These are phyloP conservation scores for Acanthoscelides obtectus DNA, from an alignment of 2,888 invertebrate genomes.

Conservation along the genomic window DNA sequence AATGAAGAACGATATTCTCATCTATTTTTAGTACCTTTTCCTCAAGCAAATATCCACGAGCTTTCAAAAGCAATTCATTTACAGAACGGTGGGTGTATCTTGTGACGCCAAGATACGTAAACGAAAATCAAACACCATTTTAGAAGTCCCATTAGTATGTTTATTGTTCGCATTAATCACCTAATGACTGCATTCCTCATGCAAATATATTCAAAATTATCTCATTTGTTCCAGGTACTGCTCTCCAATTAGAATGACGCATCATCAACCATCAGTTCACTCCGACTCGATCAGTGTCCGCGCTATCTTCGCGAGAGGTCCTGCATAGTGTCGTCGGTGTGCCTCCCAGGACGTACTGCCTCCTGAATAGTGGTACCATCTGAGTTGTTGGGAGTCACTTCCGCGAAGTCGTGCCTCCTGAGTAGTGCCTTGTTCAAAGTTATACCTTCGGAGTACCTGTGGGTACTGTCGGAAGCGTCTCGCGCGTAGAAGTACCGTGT, in stretches of 20 bases:
- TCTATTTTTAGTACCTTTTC: too few species aligned
- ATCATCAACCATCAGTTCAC: not conserved
- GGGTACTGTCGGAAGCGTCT: not conserved
- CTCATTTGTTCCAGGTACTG: slow-evolving; percentile 12
- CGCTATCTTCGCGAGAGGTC: not conserved
- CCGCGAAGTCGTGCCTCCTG: too few species aligned
- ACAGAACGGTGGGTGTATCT: too few species aligned
- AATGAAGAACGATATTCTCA: too few species aligned
- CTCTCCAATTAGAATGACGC: not conserved
- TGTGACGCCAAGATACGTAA: too few species aligned
- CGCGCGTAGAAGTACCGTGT: not conserved
- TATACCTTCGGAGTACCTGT: not conserved
- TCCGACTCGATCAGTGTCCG: not conserved
- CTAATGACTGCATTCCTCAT: not conserved
- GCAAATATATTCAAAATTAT: not conserved
- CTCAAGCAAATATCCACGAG: too few species aligned
- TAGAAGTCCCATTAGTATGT: too few species aligned
- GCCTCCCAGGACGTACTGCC: too few species aligned
- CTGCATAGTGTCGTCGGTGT: not conserved
- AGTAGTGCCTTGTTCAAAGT: slow-evolving; percentile 13
- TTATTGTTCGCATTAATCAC: not conserved
- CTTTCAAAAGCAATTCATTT: too few species aligned
- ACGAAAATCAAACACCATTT: too few species aligned
- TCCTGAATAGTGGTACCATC: too few species aligned
- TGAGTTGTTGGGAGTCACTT: too few species aligned